phyloP scores from a whole-genome alignment of 2,113 vertebrate species.

The Cavia aperea region DNA sequence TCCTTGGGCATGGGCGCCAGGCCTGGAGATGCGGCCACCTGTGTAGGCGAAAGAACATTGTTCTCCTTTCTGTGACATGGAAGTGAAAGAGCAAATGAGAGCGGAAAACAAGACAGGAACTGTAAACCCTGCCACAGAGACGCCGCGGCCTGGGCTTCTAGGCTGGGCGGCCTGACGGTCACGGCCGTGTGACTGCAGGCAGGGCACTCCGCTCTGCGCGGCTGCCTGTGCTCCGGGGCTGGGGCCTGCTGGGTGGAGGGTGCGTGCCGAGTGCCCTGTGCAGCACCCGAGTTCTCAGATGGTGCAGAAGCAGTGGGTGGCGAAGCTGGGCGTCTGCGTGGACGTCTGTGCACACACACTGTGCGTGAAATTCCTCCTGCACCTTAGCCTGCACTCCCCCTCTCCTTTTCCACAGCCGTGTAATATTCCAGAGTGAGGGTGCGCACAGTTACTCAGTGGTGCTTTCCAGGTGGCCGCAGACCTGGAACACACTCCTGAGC shows the following conservation, averaged over 20 bases:
- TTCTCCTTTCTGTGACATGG: neutral
- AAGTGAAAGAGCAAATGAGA: neutral
- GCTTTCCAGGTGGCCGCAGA: neutral
- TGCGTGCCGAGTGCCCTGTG: rapidly evolving
- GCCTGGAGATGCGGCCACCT: neutral
- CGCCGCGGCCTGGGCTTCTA: neutral
- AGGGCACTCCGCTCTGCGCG: neutral
- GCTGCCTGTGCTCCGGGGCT: neutral
- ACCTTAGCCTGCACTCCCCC: neutral
- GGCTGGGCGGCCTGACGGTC: neutral
- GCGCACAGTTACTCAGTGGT: too few species aligned
- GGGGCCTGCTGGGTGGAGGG: neutral
- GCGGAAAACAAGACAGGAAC: too few species aligned
- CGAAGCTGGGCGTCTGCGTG: neutral
- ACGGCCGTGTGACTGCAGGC: neutral
- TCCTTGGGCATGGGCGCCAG: neutral
- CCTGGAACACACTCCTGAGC: neutral
- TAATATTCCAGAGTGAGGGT: neutral
- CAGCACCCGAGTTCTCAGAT: rapidly evolving
- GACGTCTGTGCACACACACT: rapidly evolving
- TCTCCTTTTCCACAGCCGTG: neutral
- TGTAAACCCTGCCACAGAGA: neutral
- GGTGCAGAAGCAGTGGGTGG: rapidly evolving
- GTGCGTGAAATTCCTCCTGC: neutral
- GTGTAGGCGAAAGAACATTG: neutral